phyloP scores from a whole-genome alignment of 2,113 vertebrate species.

The Pogona vitticeps region DNA sequence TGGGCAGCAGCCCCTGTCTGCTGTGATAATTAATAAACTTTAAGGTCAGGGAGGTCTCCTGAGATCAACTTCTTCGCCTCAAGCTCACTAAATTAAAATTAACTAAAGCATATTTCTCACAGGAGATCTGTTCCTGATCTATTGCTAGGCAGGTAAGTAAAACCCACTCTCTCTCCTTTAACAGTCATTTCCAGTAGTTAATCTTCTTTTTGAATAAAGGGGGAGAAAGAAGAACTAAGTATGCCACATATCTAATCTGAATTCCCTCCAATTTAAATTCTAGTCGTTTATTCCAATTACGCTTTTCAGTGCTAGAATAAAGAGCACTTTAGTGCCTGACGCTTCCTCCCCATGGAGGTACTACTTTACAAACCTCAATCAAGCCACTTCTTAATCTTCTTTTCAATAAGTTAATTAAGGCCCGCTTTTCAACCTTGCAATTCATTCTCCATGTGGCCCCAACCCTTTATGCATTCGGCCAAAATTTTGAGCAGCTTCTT shows the following conservation, averaged over 20 bases:
- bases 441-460: not conserved
- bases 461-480: not conserved
- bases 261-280: constrained; percentile 24
- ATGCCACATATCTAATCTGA: constrained; percentile 2
- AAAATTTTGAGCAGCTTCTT: not conserved
- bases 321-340: not conserved
- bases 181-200: not conserved
- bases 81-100: not conserved
- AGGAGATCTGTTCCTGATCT: not conserved
- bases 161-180: not conserved
- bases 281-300: constrained; percentile 24
- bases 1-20: not conserved
- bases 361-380: constrained; percentile 15
- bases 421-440: not conserved
- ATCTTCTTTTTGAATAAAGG: not conserved
- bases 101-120: not conserved
- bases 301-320: not conserved
- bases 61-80: not conserved
- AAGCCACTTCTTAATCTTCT: constrained; percentile 19
- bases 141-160: not conserved
- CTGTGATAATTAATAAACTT: not conserved
- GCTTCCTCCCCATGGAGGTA: constrained; percentile 1
- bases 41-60: not conserved
- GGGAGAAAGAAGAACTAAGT: not conserved
- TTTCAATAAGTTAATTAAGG: constrained; percentile 20